Evolutionary conservation across 2,113 vertebrate species (phyloP), one percentile per base, ranked within the genome.

Genomic region (Gobiocypris rarus): DNA sequence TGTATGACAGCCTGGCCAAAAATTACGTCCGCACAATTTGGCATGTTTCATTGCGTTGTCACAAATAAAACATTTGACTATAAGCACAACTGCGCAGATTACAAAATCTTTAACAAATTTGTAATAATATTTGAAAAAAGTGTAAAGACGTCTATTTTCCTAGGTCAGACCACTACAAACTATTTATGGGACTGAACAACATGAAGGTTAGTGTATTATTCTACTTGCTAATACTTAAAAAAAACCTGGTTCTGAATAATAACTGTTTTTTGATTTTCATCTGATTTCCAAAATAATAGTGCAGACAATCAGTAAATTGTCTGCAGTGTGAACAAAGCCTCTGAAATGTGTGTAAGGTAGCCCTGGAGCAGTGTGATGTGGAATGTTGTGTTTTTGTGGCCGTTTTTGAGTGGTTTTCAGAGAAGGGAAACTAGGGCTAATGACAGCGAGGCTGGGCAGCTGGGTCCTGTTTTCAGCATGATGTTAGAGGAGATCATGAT

Each of bases 381-480:
- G 28, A 22, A 22, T 41, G 65, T 41, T 41, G 8, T 41, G 65
- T 41, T 4, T 70, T 69, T 69, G 65, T 69, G 34, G 65, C 17
- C 0, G 65, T 17, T 3, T 48, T 70, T 70, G 22, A n/a, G 38
- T 43, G 67, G 28, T 67, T 70, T 43, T 8, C 1, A 2, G 67
- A 13, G 38, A 70, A 70, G 34, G 22, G 19, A 70, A 52, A 10
- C 24, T 19, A 9, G 45, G 13, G 45, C 24, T 74, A 19, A 52
- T 28, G 71, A 52, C 24, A 2, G 26, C 5, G 69, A 5, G 17
- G 19, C n/a, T 0, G 10, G 34, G 73, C 73, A 75, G 73, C 73
- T 75, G 73, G 73, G 73, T 75, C 73, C 1, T 54, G 73, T 75
- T 75, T 75, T 52, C 45, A 75, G 26, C 69, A 52, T 75, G 45